Conservation (phyloP, 2,113 vertebrate species). For the Paradoxurus hermaphroditus region DNA sequence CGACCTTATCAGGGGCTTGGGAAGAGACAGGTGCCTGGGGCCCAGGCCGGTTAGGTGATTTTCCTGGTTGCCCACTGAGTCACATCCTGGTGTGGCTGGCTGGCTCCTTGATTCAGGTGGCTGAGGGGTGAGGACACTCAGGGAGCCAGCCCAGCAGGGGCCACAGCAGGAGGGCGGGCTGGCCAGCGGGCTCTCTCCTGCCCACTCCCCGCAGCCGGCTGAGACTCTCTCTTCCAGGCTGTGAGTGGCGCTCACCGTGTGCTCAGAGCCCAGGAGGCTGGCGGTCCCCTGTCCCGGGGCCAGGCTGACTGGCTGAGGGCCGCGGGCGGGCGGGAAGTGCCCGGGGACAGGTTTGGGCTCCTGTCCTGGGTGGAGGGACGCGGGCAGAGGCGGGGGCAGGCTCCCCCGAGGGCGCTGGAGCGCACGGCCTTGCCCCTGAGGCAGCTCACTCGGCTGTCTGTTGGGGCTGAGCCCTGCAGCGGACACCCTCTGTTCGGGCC, state of each 20-base stretch:
- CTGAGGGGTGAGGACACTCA: not conserved
- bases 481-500: not conserved
- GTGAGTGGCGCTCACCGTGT: not conserved
- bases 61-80: constrained; percentile 49
- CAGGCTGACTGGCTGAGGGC: not conserved
- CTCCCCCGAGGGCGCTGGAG: not conserved
- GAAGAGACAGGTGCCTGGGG: constrained; percentile 62
- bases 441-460: not conserved
- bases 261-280: not conserved
- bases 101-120: not conserved
- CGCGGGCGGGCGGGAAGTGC: not conserved
- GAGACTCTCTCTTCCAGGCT: not conserved
- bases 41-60: constrained; percentile 59
- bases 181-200: no score
- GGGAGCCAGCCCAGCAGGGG: not conserved
- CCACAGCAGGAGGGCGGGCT: not conserved
- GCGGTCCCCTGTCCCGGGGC: not conserved
- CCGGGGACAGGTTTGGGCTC: not conserved
- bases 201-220: not conserved
- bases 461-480: not conserved
- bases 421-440: not conserved
- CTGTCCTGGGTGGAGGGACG: not conserved
- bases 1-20: constrained; percentile 63
- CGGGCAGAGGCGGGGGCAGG: not conserved
- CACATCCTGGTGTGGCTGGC: constrained; percentile 40